Percentiles rank a stretch among this genome's conserved stretches.
These are phyloP conservation scores for Hirtodrosophila alboralis DNA, from an alignment of 2,888 invertebrate species.

Conservation along the genomic window DNA sequence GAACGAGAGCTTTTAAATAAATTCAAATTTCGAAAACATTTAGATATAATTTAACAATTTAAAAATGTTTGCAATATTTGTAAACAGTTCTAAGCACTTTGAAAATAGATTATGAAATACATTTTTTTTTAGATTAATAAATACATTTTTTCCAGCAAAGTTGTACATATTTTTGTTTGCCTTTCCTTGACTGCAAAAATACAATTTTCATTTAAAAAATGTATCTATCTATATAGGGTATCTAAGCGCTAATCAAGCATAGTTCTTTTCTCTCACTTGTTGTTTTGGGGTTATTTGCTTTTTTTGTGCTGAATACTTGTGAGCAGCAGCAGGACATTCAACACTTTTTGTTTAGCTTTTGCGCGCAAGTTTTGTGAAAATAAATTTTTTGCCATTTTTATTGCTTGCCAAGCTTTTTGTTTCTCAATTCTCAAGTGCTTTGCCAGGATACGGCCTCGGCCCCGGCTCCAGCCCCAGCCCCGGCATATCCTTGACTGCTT, in stretches of 20 bases:
- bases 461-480: too few relatives aligned
- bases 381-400: slow-evolving; percentile 53
- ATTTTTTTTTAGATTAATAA: too few relatives aligned
- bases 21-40: too few relatives aligned
- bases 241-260: neutral
- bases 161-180: too few relatives aligned
- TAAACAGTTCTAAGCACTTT: too few relatives aligned
- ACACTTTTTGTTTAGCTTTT: slow-evolving; percentile 58
- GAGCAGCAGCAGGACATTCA: slow-evolving; percentile 48
- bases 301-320: slow-evolving; percentile 27
- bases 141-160: too few relatives aligned
- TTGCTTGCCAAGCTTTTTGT: slow-evolving; percentile 69
- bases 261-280: neutral
- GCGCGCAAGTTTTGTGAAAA: slow-evolving; percentile 42
- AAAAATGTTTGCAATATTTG: too few relatives aligned
- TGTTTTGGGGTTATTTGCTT: slow-evolving; percentile 28
- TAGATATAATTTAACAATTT: too few relatives aligned
- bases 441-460: slow-evolving; percentile 46
- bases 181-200: neutral
- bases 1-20: too few relatives aligned
- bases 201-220: neutral
- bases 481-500: slow-evolving; percentile 45
- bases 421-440: slow-evolving; percentile 71
- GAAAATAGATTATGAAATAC: too few relatives aligned
- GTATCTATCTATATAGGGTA: slow-evolving; percentile 5